Conservation (phyloP, 1,140 invertebrate species). For the Popillia japonica region DNA sequence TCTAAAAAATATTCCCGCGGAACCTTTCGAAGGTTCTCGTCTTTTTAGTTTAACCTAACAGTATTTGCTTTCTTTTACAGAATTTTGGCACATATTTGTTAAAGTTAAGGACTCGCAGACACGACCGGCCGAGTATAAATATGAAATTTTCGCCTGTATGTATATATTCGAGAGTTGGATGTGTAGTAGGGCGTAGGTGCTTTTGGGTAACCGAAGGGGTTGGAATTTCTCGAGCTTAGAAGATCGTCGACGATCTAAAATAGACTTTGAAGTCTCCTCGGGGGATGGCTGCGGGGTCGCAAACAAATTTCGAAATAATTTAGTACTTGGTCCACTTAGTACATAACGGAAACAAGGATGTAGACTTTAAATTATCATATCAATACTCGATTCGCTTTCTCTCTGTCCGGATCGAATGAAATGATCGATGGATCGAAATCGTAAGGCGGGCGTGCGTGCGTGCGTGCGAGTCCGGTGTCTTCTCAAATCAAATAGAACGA, state of each 20-base stretch:
- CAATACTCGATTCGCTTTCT: neutral
- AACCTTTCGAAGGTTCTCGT: too few species aligned
- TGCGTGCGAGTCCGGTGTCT: too few species aligned
- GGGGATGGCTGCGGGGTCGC: neutral
- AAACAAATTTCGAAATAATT: neutral
- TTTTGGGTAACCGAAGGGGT: too few species aligned
- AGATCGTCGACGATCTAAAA: neutral
- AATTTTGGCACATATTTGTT: constrained; percentile 5
- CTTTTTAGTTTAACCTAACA: too few species aligned
- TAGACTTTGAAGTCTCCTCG: neutral
- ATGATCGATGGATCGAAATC: too few species aligned
- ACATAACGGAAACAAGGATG: neutral
- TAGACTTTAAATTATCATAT: neutral
- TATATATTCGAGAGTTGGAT: too few species aligned
- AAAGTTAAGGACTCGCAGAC: neutral
- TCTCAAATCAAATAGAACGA: neutral
- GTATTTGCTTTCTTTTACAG: neutral
- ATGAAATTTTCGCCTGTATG: too few species aligned
- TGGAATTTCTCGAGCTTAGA: neutral
- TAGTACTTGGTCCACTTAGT: neutral
- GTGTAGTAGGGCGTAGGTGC: too few species aligned
- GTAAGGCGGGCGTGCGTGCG: too few species aligned
- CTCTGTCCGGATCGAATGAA: too few species aligned
- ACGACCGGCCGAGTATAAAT: too few species aligned
- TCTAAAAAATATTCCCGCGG: neutral